Evolutionary conservation across 2,888 invertebrate genomes (phyloP).

Genomic region (Drosophila demipolita): DNA sequence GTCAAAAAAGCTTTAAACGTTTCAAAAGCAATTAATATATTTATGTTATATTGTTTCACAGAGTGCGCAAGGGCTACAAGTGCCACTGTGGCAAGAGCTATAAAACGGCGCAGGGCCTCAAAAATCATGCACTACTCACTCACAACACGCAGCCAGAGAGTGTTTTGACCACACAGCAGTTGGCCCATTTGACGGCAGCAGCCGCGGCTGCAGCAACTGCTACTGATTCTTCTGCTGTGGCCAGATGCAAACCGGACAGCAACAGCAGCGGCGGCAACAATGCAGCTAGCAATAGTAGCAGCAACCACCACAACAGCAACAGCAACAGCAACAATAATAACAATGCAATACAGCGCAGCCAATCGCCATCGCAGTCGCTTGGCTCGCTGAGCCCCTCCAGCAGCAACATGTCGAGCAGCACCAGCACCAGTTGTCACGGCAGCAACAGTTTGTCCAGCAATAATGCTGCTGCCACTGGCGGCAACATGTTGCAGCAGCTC

Average conservation of each 20-base stretch:
- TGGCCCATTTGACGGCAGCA: constrained; percentile 63
- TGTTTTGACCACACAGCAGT: constrained; percentile 78
- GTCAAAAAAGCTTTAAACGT: constrained; percentile 14
- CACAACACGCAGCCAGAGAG: constrained; percentile 84
- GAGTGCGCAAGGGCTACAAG: constrained; percentile 92
- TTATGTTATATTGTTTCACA: constrained; percentile 73
- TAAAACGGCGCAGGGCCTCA: constrained; percentile 92
- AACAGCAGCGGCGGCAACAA: constrained; percentile 23
- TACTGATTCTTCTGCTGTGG: constrained; percentile 13
- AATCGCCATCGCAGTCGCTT: constrained; percentile 84
- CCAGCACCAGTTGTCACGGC: constrained; percentile 81
- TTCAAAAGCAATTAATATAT: constrained; percentile 14
- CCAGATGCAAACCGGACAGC: constrained; percentile 33
- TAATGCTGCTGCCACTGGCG: constrained; percentile 48
- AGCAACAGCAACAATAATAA: constrained; percentile 47
- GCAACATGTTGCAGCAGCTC: constrained; percentile 69
- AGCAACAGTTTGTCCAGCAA: constrained; percentile 67
- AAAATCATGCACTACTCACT: constrained; percentile 88
- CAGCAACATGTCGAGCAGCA: constrained; percentile 85
- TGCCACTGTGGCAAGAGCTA: constrained; percentile 95
- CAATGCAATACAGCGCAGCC: constrained; percentile 79
- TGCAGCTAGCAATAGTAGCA: constrained; percentile 13
- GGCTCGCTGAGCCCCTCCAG: constrained; percentile 85
- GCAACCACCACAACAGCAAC: constrained; percentile 20
- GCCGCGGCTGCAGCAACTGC: constrained; percentile 26